These are phyloP conservation scores for Uria aalge DNA, from an alignment of 2,113 vertebrate species.

Conservation along the genomic window DNA sequence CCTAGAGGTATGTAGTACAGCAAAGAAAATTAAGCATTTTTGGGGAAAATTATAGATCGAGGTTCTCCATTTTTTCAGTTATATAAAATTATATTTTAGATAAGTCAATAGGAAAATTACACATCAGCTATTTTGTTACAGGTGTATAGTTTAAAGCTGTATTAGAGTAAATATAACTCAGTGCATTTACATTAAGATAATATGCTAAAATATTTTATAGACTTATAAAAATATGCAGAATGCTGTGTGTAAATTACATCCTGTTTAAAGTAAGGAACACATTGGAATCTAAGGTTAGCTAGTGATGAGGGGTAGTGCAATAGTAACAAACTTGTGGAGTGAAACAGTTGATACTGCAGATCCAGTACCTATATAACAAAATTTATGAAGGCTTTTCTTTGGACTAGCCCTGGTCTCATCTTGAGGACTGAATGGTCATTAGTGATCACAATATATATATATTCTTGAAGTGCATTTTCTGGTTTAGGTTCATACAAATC, in stretches of 20 bases:
- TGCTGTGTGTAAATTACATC: neutral
- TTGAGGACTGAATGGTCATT: neutral
- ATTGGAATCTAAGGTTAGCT: neutral
- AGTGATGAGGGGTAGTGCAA: neutral
- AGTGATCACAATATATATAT: neutral
- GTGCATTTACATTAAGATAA: neutral
- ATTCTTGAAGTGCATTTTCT: neutral
- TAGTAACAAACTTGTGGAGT: neutral
- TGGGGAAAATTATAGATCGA: neutral
- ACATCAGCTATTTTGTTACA: neutral
- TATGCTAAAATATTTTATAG: neutral
- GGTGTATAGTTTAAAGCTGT: neutral
- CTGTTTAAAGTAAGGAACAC: neutral
- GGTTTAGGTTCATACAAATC: neutral
- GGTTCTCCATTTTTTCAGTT: neutral
- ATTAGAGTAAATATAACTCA: neutral
- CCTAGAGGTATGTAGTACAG: neutral
- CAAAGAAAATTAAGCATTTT: constrained; percentile 11
- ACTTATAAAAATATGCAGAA: neutral
- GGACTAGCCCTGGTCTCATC: neutral
- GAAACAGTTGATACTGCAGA: neutral
- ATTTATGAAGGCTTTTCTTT: neutral
- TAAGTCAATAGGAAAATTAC: neutral
- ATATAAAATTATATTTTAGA: neutral
- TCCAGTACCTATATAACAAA: neutral